Base-by-base conservation (phyloP, 2,113 vertebrate genomes). In the Dicentrarchus labrax region DNA sequence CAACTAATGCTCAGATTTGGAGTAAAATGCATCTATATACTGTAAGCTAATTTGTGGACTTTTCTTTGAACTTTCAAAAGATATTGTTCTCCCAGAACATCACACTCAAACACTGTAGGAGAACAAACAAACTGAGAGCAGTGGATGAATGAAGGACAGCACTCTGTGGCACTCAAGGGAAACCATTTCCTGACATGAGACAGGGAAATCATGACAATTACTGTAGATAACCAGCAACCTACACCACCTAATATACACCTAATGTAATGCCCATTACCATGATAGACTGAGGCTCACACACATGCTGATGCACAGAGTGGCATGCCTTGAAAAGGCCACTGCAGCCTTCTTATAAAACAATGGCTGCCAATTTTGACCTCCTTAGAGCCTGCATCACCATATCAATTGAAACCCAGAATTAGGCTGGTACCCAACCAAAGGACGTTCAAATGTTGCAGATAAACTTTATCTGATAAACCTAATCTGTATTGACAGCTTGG, bases 1-100 rank as follows among this genome's bases (percentile, higher is more conserved):
- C 16, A 97, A 92, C 92, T 96, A 94, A 71, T 97, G 95, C 90
- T 96, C 96, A 51, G 95, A 96, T 83, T 97, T 97, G 76, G 94
- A 96, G 43, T 97, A 96, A 96, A 77, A 96, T 96, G 71, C 16
- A 50, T 70, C 47, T 56, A 92, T 97, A 91, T 36, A 96, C 95
- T 77, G 96, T 89, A 11, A 97, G 95, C 51, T 67, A n/a, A 47
- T 59, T 8, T 48, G 15, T 36, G 57, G 95, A 96, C 80, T 95
- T 97, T 89, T 97, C 96, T 94, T 98, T 97, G 92, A 97, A 97
- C 88, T 96, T 21, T 74, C 3, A n/a, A 39, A 17, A 53, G 5
- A 30, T 57, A 19, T 38, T 67, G 4, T 97, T 97, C 93, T 97
- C 96, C 93, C 96, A 61, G 22, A 73, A 68, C 56, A 21, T 50